A percentile compares a stretch with the other conserved stretches of the same genome.
Conservation (phyloP, 2,888 invertebrate species). For the Enoplolaimus lenunculus region DNA sequence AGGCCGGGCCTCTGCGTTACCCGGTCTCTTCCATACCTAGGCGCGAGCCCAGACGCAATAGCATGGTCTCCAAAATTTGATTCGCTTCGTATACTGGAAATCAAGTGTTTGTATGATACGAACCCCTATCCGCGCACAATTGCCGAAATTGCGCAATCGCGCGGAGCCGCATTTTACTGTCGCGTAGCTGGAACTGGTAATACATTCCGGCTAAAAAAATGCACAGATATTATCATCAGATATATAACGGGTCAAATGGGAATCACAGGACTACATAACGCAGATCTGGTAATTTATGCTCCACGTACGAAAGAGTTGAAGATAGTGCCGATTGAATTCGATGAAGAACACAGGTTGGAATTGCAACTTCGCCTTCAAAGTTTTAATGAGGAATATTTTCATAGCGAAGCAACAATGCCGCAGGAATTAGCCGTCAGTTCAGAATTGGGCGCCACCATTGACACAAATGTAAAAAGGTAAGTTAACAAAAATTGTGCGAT, state of each 20-base stretch:
- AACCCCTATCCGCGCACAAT: not conserved
- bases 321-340: not conserved
- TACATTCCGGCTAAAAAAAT: no score
- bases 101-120: conserved; percentile 6
- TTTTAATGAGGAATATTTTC: no score
- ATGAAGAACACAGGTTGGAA: no score
- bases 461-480: no score
- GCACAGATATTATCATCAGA: not conserved
- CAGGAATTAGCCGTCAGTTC: no score
- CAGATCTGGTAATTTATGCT: not conserved
- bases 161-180: no score
- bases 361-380: no score
- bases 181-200: no score
- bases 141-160: not conserved
- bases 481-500: no score
- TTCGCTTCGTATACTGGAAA: not conserved
- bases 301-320: not conserved
- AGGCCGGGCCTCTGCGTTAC: not conserved
- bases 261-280: not conserved
- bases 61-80: not conserved
- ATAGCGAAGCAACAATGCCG: no score
- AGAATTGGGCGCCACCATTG: no score
- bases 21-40: not conserved
- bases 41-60: not conserved
- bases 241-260: not conserved